These are phyloP conservation scores for Pyrrhia umbra DNA, from an alignment of 2,888 invertebrate species.

Conservation along the genomic window DNA sequence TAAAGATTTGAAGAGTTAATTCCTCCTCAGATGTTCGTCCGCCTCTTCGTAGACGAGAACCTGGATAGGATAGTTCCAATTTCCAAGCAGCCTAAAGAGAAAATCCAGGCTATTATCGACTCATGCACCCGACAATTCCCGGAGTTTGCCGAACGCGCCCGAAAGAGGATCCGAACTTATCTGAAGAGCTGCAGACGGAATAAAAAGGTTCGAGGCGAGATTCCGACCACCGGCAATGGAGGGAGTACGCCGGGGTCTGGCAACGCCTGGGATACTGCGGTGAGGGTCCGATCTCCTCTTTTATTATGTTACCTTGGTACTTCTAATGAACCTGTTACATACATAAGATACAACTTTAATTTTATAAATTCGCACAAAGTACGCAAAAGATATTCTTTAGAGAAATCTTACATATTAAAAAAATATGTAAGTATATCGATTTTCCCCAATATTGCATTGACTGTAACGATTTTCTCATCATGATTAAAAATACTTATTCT, in stretches of 20 bases:
- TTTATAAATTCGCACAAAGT: too few relatives aligned
- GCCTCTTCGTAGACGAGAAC: slow-evolving; percentile 99
- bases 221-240: slow-evolving; percentile 80
- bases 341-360: too few relatives aligned
- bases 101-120: slow-evolving; percentile 99
- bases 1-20: background rate
- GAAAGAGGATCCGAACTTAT: slow-evolving; percentile 98
- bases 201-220: slow-evolving; percentile 96
- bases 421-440: too few relatives aligned
- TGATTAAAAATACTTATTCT: too few relatives aligned
- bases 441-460: too few relatives aligned
- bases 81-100: slow-evolving; percentile 99
- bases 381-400: too few relatives aligned
- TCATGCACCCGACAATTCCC: slow-evolving; percentile 99
- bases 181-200: slow-evolving; percentile 98
- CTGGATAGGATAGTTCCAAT: slow-evolving; percentile 98
- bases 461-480: too few relatives aligned
- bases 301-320: slow-evolving; percentile 60
- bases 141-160: slow-evolving; percentile 98
- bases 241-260: slow-evolving; percentile 87
- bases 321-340: slow-evolving; percentile 3
- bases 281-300: slow-evolving; percentile 90
- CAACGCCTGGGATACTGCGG: slow-evolving; percentile 95
- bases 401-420: too few relatives aligned
- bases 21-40: slow-evolving; percentile 97